Evolutionary conservation across 2,888 invertebrate species (phyloP), one percentile per base, ranked within the genome.

Genomic region (Megaustenia siamemsis): DNA sequence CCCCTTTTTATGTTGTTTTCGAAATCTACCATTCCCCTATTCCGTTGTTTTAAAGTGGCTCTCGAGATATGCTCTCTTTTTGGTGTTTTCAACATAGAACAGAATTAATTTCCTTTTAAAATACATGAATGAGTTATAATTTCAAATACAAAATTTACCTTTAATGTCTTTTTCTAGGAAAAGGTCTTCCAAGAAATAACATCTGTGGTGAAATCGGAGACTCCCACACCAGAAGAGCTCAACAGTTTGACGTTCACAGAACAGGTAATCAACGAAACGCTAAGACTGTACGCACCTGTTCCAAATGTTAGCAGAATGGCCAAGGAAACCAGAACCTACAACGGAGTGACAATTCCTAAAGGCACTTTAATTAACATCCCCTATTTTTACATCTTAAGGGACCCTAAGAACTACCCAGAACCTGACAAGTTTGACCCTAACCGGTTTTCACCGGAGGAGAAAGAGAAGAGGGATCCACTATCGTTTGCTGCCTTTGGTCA

Each of bases 381-480:
- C 2, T 68, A 68, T 40, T 56, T 40, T 40, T n/a, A 53, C n/a
- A 40, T 56, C 15, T 1, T 56, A 21, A 81, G 43, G 18, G 71
- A 81, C 21, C 60, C 71, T 8, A n/a, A 40, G 15, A n/a, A 60
- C 1, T 81, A 56, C 40, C 71, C 71, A 28, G 43, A 81, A 12
- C 81, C 81, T 15, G 53, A 81, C 0, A 81, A 53, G 18, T 81
- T 81, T 32, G 68, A 83, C 53, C 77, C 76, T 0, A 43, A 82
- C 35, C 45, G 82, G 45, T 75, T 82, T 40, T 82, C 76, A 1
- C 49, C 66, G 18, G 66, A 66, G 24, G 68, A 53, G n/a, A 80
- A 69, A 38, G 69, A 32, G 24, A 69, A 69, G 12, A 6, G 49
- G 2, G 80, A 80, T 35, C 53, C 80, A 1, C 2, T 80, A 18